Percentiles rank a stretch among this genome's conserved stretches.
Evolutionary conservation across 2,888 invertebrate species (phyloP).

Genomic region (Eumacrocentrus americanus): DNA sequence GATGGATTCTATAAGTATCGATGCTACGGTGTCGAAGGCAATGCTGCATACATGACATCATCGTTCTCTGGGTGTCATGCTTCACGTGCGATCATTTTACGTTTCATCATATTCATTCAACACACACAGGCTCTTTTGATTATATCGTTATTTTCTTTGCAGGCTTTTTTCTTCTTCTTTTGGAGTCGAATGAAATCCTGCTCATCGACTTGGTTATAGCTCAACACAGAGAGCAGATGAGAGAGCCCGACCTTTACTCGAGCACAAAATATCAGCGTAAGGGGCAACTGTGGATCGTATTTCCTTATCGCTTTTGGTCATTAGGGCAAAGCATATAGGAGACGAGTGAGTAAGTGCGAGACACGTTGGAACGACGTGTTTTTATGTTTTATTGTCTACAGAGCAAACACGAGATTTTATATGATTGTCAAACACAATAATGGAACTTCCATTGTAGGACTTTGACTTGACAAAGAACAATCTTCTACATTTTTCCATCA

Average conservation of each 20-base stretch:
- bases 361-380: no score
- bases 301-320: constrained; percentile 21
- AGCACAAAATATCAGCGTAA: constrained; percentile 16
- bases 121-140: no score
- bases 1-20: constrained; percentile 14
- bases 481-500: background rate
- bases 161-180: background rate
- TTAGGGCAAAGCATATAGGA: constrained; percentile 14
- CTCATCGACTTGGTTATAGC: background rate
- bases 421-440: no score
- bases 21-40: constrained; percentile 8
- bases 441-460: no score
- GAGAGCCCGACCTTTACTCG: constrained; percentile 17
- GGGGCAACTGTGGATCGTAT: constrained; percentile 5
- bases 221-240: no score
- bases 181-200: background rate
- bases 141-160: background rate
- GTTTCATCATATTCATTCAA: constrained; percentile 10
- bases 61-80: background rate
- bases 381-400: no score
- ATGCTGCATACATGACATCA: constrained; percentile 33
- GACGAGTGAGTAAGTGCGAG: constrained; percentile 8
- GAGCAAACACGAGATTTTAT: no score
- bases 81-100: background rate
- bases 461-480: no score